A percentile compares a stretch with the other conserved stretches of the same genome.
phyloP scores from a whole-genome alignment of 2,797 vertebrate genomes.

The Prunella strophiata region DNA sequence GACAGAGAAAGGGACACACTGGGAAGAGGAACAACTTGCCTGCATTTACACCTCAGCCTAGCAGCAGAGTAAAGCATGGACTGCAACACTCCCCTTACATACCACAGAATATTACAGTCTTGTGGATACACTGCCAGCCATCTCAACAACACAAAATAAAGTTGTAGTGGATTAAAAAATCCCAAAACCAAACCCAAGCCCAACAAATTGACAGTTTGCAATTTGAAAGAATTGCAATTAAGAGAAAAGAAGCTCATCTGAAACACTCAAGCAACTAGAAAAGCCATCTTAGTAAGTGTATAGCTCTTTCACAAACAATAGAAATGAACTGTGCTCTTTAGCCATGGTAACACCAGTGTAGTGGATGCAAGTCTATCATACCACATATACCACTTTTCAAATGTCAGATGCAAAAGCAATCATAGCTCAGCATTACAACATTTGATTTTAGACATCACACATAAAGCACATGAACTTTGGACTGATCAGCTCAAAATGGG shows the following conservation, averaged over 20 bases:
- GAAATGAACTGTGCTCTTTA: not conserved
- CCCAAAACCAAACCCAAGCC: not conserved
- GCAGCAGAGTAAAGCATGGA: not conserved
- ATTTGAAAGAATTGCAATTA: not conserved
- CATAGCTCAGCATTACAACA: not conserved
- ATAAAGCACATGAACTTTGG: not conserved
- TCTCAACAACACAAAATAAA: not conserved
- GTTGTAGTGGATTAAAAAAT: not conserved
- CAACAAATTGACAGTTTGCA: not conserved
- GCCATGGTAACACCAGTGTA: not conserved
- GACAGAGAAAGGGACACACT: rapidly evolving
- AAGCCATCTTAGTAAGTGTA: not conserved
- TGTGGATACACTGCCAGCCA: not conserved
- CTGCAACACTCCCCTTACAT: not conserved
- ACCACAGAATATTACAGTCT: not conserved
- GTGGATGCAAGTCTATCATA: not conserved
- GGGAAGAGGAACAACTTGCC: not conserved
- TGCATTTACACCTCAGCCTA: not conserved
- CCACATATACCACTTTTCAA: not conserved
- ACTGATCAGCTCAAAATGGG: not conserved
- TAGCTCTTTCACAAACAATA: not conserved
- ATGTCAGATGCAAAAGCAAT: not conserved
- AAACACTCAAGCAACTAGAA: not conserved
- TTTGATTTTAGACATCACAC: not conserved
- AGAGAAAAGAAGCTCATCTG: not conserved